Evolutionary conservation across 2,113 vertebrate species (phyloP), one percentile per base, ranked within the genome.

Genomic region (Oreochromis tanganicae): DNA sequence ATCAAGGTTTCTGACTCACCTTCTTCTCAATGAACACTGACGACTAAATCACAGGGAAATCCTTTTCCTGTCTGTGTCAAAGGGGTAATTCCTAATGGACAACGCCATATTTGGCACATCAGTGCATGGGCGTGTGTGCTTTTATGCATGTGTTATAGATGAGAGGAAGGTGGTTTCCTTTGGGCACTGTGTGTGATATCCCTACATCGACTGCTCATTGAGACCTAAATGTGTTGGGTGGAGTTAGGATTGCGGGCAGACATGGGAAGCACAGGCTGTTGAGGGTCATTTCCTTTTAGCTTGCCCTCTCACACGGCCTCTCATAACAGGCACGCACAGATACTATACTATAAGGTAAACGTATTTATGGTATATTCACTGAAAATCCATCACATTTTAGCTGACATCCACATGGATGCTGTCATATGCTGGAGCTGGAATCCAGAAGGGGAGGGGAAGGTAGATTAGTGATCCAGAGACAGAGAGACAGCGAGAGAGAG

Each of bases 201-300:
- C 63, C 68, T 57, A 32, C 41, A 66, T 55, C 21, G 36, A 78
- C 32, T 19, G 21, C 84, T 81, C 19, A 27, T 56, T 34, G 34
- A 89, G 90, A 85, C 46, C 27, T 52, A 81, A 95, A 92, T 89
- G 82, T 43, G 16, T 80, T 85, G 87, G 90, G 90, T 87, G 90
- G 89, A 88, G 89, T 56, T 84, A 36, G 75, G 46, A 85, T 79
- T 90, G 75, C 12, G 21, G 32, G 61, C 46, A 48, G 78, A 63
- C 87, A 38, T 81, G 82, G 89, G 93, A 94, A 91, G 78, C 36
- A 5, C 19, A 50, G 80, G 84, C 54, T 21, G 32, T 80, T 27
- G 61, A 46, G 82, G 91, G 90, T 95, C 89, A 94, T 90, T 94
- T 95, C 94, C 94, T 93, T 87, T 91, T 55, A 91, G 87, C 78